Percentiles rank a stretch among this genome's conserved stretches.
phyloP scores from a whole-genome alignment of 2,888 invertebrate species.

The Cyclophora punctaria region DNA sequence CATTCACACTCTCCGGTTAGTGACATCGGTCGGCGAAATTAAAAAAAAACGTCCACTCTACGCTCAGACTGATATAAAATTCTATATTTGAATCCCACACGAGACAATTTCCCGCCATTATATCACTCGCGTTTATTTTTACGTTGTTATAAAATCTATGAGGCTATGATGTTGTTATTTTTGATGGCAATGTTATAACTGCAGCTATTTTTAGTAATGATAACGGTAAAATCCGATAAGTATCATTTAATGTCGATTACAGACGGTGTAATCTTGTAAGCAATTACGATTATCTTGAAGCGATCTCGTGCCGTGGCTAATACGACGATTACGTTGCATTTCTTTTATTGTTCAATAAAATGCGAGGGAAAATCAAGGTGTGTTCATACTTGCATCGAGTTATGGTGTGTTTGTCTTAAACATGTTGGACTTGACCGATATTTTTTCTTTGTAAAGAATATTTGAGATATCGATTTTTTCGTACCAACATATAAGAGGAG shows the following conservation, averaged over 20 bases:
- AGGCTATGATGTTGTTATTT: no score
- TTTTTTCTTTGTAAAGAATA: no score
- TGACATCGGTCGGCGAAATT: slow-evolving; percentile 54
- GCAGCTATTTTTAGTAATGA: slow-evolving; percentile 16
- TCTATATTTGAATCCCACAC: slow-evolving; percentile 61
- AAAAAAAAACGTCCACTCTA: slow-evolving; percentile 42
- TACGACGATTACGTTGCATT: slow-evolving; percentile 6
- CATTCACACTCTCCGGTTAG: slow-evolving; percentile 58
- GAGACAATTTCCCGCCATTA: slow-evolving; percentile 31
- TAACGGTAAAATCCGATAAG: slow-evolving; percentile 27
- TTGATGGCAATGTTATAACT: background rate
- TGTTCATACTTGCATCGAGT: background rate
- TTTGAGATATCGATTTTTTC: no score
- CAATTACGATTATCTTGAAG: slow-evolving; percentile 33
- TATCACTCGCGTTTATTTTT: slow-evolving; percentile 32
- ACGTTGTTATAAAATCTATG: background rate
- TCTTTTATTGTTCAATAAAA: slow-evolving; percentile 2
- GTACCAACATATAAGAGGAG: no score
- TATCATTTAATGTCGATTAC: slow-evolving; percentile 24
- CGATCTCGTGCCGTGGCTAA: slow-evolving; percentile 17
- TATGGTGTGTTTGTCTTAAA: background rate
- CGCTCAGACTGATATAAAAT: slow-evolving; percentile 58
- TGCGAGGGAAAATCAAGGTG: background rate
- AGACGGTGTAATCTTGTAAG: slow-evolving; percentile 27
- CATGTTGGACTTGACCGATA: slow-evolving; percentile 6